Base-by-base conservation (phyloP, 1,140 invertebrate species). In the Scylla paramamosain region DNA sequence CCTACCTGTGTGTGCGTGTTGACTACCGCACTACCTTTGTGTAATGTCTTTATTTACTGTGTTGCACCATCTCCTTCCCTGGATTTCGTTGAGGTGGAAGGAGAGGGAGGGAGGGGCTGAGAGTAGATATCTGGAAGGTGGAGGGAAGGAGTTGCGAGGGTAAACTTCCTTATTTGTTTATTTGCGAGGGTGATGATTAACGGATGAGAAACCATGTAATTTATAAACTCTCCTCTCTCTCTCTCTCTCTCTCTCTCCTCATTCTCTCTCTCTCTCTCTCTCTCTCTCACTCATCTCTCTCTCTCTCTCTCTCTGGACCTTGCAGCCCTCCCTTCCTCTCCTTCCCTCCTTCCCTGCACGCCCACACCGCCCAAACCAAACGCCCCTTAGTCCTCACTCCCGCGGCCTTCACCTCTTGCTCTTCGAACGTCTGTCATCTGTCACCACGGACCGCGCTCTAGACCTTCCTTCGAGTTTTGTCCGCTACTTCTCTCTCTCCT, bases 291-390 rank as follows among this genome's bases (percentile, higher is more conserved):
- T 46, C 84, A n/a, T 45, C 84, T 31, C 84, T 87, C 29, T 31
- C 84, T 87, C 84, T 32, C 84, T 31, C 29, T 87, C 39, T 45
- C 84, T 87, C 84, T 87, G 4, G 52, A 59, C 52, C 52, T 59
- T 77, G 67, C 12, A 12, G n/a, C 25, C 25, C 67, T n/a, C 25
- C 8, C 67, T 20, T 25, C 67, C 67, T 32, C 86, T 88, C 86
- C 45, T n/a, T 32, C 86, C 45, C 31, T 88, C 86, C 45, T 32
- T 32, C 86, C n/a, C 32, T 7, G 12, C 83, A 31, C 83, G 4
- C 86, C 86, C 31, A 7, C 86, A 7, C 29, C 31, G 29, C 86
- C 31, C 31, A 88, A 88, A 32, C 31, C 8, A 88, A 46, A 46
- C 86, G 16, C 67, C 20, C n/a, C 25, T 77, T n/a, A 7, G 20